Conservation (phyloP, 2,888 invertebrate genomes). For the Nineta flava region DNA sequence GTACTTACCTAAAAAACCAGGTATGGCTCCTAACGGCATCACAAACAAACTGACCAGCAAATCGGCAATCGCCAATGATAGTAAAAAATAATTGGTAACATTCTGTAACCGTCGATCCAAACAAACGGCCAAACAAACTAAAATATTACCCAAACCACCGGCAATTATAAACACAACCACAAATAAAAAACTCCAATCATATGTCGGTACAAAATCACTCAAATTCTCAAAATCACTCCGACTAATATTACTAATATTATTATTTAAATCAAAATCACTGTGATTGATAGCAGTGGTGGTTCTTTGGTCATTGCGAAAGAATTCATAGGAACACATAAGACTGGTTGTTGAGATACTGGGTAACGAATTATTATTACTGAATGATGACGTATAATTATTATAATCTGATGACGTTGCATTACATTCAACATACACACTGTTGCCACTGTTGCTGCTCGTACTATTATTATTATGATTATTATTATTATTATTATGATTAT, state of each 20-base stretch:
- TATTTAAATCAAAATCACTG: background rate
- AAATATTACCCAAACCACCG: conserved; percentile 78
- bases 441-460: no score
- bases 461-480: no score
- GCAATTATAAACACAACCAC: conserved; percentile 74
- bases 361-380: no score
- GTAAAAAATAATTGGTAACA: conserved; percentile 88
- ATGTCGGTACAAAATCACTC: conserved; percentile 24
- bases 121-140: conserved; percentile 86
- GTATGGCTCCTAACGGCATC: conserved; percentile 90
- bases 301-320: no score
- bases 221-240: conserved; percentile 5
- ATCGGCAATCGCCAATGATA: conserved; percentile 88
- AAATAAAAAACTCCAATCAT: conserved; percentile 73
- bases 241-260: background rate
- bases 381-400: no score
- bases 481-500: no score
- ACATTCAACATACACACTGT: no score
- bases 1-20: conserved; percentile 78
- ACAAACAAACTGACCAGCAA: conserved; percentile 84
- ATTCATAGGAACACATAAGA: no score
- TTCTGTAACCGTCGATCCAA: conserved; percentile 82
- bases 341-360: no score
- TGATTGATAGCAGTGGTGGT: no score
- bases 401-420: no score